These are phyloP conservation scores for Syngnathoides biaculeatus DNA, from an alignment of 2,113 vertebrate species.

Conservation along the genomic window DNA sequence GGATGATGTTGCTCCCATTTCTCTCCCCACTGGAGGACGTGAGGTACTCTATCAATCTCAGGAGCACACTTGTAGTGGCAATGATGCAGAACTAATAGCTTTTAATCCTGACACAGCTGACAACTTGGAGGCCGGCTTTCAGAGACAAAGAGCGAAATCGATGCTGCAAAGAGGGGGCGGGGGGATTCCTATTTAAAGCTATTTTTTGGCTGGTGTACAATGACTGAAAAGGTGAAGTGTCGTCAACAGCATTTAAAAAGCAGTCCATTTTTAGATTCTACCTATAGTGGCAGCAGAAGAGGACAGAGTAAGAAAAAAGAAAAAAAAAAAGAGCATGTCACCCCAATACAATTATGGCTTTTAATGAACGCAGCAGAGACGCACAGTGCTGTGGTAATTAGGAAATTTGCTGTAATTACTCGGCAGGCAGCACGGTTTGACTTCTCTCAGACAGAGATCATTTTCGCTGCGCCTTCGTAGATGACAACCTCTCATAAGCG, in stretches of 20 bases:
- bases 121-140: conserved; percentile 67
- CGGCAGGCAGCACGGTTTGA: conserved; percentile 57
- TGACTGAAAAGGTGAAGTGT: neutral
- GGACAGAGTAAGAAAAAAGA: conserved; percentile 60
- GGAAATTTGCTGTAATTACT: conserved; percentile 72
- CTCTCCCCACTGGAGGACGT: conserved; percentile 51
- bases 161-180: conserved; percentile 37
- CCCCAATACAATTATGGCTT: conserved; percentile 71
- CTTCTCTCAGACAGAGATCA: conserved; percentile 52
- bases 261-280: conserved; percentile 8
- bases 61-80: conserved; percentile 73
- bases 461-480: conserved; percentile 32
- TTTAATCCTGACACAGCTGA: conserved; percentile 77
- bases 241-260: neutral
- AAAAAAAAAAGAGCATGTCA: conserved; percentile 69
- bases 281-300: conserved; percentile 49
- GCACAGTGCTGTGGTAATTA: conserved; percentile 62
- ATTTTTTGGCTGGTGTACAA: neutral
- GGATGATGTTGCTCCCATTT: conserved; percentile 49
- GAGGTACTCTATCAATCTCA: conserved; percentile 74
- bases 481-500: conserved; percentile 61
- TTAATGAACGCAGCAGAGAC: conserved; percentile 70
- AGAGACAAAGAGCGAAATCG: conserved; percentile 68
- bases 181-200: neutral
- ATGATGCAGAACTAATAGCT: conserved; percentile 79